These are phyloP conservation scores for Babylonia areolata DNA, from an alignment of 1,140 invertebrate species.

Conservation along the genomic window DNA sequence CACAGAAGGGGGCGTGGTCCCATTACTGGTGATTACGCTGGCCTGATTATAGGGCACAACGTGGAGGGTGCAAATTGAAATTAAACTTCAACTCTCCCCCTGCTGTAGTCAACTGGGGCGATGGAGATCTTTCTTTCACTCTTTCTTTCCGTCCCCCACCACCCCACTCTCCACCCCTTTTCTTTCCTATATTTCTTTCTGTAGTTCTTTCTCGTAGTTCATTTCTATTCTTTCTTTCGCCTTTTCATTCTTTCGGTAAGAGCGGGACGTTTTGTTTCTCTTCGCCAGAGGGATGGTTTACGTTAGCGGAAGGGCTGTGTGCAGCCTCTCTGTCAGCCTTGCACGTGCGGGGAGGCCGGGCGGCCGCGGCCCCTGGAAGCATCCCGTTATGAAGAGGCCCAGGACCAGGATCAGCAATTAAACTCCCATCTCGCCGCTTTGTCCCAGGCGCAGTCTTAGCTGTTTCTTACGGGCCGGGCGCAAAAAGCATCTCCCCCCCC, in stretches of 20 bases:
- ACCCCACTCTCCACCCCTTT: too few species aligned
- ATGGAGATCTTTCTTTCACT: background rate
- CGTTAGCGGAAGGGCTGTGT: background rate
- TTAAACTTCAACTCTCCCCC: too few species aligned
- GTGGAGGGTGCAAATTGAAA: background rate
- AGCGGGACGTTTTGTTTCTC: conserved; percentile 12
- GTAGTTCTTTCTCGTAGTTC: too few species aligned
- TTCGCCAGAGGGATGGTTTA: background rate
- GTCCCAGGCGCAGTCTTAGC: background rate
- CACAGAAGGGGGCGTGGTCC: background rate
- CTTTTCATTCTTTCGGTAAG: too few species aligned
- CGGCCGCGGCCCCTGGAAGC: background rate
- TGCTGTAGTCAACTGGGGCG: too few species aligned
- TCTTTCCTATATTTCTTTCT: too few species aligned
- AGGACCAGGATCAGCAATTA: conserved; percentile 37
- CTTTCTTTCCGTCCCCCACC: too few species aligned
- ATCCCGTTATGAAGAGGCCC: background rate
- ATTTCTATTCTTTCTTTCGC: too few species aligned
- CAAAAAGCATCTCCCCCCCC: background rate
- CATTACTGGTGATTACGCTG: background rate
- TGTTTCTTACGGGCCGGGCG: conserved; percentile 1
- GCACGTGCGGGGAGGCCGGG: background rate
- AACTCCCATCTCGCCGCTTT: background rate
- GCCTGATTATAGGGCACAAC: background rate
- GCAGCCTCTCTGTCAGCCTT: background rate